A percentile compares a stretch with the other conserved stretches of the same genome.
Conservation (phyloP, 2,888 invertebrate species). For the Mythimna vitellina region DNA sequence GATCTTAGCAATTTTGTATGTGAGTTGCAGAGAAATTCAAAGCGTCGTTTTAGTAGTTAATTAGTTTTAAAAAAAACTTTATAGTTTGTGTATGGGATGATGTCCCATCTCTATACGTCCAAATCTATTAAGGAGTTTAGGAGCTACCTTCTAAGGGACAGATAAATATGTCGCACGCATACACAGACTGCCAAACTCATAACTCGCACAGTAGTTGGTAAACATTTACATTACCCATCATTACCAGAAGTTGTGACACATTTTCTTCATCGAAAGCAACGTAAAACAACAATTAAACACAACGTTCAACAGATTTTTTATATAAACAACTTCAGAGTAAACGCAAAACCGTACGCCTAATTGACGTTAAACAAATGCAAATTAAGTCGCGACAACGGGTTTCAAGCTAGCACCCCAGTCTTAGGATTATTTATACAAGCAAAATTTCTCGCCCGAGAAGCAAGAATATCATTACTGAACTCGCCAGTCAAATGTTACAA, state of each 20-base stretch:
- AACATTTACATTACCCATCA: not conserved
- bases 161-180: not conserved
- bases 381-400: conserved; percentile 24
- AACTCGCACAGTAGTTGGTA: not conserved
- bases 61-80: too few species aligned
- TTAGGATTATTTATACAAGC: conserved; percentile 18
- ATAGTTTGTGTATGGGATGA: too few species aligned
- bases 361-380: conserved; percentile 35
- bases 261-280: not conserved
- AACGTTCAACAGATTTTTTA: conserved; percentile 4
- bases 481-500: not conserved
- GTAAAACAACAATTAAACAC: not conserved
- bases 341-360: conserved; percentile 26
- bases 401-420: conserved; percentile 37
- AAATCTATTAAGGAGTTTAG: not conserved
- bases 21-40: too few species aligned
- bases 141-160: not conserved
- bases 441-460: not conserved
- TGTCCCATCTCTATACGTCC: too few species aligned
- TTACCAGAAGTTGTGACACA: not conserved
- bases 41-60: too few species aligned
- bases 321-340: conserved; percentile 17
- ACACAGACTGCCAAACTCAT: not conserved
- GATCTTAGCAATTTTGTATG: too few species aligned
- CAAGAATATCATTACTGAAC: not conserved